Evolutionary conservation across 2,113 vertebrate genomes (phyloP).

Genomic region (Muntiacus muntjak): DNA sequence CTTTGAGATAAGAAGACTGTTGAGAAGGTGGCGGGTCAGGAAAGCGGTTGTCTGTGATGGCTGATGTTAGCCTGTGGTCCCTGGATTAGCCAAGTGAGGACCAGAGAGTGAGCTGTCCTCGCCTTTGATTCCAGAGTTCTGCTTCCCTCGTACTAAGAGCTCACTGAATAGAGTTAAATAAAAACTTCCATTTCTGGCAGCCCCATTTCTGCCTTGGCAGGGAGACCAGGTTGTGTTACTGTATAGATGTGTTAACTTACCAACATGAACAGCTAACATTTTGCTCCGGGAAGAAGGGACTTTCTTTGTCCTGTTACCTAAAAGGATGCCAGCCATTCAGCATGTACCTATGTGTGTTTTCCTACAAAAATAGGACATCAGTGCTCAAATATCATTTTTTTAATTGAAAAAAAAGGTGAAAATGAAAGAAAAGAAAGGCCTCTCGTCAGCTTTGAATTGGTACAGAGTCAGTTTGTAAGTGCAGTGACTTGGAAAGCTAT

Average conservation of each 20-base stretch:
- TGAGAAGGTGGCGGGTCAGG: not conserved
- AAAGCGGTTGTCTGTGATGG: rapidly evolving
- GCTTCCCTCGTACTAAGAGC: not conserved
- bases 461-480: not conserved
- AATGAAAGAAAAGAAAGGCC: not conserved
- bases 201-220: not conserved
- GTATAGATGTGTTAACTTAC: not conserved
- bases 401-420: not conserved
- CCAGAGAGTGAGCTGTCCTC: rapidly evolving
- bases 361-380: not conserved
- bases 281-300: not conserved
- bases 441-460: not conserved
- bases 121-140: not conserved
- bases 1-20: rapidly evolving
- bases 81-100: not conserved
- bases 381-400: not conserved
- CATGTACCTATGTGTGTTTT: not conserved
- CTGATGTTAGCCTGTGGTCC: not conserved
- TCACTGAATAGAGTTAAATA: not conserved
- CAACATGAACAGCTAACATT: not conserved
- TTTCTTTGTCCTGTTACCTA: not conserved
- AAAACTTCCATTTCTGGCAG: not conserved
- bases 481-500: not conserved
- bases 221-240: not conserved
- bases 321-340: not conserved